Evolutionary conservation across 2,797 vertebrate species (phyloP).

Genomic region (Podarcis siculus): DNA sequence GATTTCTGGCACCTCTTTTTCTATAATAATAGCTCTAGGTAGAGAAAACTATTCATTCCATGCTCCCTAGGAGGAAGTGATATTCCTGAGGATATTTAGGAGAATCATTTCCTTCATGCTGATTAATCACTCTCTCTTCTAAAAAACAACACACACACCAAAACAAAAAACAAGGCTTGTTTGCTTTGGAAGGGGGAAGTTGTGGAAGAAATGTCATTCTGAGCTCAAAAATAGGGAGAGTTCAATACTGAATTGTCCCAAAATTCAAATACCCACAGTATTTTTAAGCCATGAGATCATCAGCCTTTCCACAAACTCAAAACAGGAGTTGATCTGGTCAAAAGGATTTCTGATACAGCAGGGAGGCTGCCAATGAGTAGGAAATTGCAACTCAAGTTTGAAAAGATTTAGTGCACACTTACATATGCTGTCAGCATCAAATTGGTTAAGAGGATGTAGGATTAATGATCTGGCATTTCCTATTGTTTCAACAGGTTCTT

Average conservation of each 20-base stretch:
- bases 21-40: no score
- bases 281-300: not conserved
- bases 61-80: not conserved
- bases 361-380: not conserved
- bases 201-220: not conserved
- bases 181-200: no score
- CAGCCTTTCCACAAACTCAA: not conserved
- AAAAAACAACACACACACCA: no score
- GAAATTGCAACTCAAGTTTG: not conserved
- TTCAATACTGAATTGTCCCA: not conserved
- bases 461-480: not conserved
- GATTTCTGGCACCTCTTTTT: no score
- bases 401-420: not conserved
- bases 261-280: not conserved
- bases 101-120: not conserved
- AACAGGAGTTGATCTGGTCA: not conserved
- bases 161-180: not conserved
- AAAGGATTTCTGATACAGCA: accelerated
- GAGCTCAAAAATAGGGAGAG: not conserved
- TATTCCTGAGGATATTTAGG: not conserved
- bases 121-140: not conserved
- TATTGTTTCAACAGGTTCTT: not conserved
- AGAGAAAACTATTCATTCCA: not conserved
- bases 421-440: not conserved
- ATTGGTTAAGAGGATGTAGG: not conserved